Percentiles rank a stretch among this genome's conserved stretches.
Conservation (phyloP, 2,797 vertebrate species). For the Microctenopoma steveboyesi region DNA sequence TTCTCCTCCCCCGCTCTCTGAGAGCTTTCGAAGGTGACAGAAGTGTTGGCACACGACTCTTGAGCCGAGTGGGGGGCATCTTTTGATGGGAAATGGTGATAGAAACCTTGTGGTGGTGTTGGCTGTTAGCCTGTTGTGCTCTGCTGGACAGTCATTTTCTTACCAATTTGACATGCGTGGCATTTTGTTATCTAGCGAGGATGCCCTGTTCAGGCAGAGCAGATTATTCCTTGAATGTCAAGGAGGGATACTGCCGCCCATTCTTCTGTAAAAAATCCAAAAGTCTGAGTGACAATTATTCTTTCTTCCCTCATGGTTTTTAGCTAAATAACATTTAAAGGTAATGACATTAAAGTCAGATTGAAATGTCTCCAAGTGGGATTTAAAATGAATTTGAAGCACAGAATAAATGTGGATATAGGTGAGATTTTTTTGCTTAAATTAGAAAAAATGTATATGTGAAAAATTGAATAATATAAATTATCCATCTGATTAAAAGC, state of each 20-base stretch:
- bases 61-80: constrained; percentile 46
- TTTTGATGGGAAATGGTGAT: constrained; percentile 64
- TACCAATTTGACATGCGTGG: constrained; percentile 77
- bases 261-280: constrained; percentile 40
- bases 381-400: constrained; percentile 41
- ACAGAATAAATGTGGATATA: constrained; percentile 19
- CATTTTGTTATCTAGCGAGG: constrained; percentile 80
- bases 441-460: background rate
- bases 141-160: constrained; percentile 74
- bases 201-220: constrained; percentile 51
- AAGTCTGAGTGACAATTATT: constrained; percentile 43
- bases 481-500: constrained; percentile 7
- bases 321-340: constrained; percentile 47
- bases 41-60: constrained; percentile 41
- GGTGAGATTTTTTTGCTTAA: background rate
- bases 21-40: constrained; percentile 58
- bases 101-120: constrained; percentile 50
- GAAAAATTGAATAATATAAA: background rate
- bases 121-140: constrained; percentile 71
- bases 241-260: constrained; percentile 60
- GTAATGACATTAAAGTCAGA: constrained; percentile 52
- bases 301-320: constrained; percentile 31
- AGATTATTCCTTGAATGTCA: constrained; percentile 80
- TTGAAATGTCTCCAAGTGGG: constrained; percentile 45
- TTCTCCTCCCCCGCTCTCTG: constrained; percentile 24